Evolutionary conservation across 2,113 vertebrate genomes (phyloP).

Genomic region (Rhinopomastus cyanomelas): DNA sequence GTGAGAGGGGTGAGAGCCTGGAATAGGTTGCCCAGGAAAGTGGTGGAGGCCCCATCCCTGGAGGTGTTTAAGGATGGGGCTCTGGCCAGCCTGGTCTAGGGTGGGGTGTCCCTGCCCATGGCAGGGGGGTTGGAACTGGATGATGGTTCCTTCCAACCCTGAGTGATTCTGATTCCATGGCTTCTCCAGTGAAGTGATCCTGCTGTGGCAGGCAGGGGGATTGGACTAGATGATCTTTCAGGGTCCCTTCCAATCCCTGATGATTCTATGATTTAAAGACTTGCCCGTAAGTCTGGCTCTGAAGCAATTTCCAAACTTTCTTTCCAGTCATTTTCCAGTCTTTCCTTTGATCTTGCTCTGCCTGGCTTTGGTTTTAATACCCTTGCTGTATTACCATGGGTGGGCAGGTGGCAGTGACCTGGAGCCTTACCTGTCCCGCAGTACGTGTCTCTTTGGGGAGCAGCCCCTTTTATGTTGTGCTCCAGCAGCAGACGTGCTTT

Average conservation of each 20-base stretch:
- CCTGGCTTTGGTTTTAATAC: fast-evolving
- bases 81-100: too few species aligned
- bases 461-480: not conserved
- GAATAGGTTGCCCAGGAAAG: too few species aligned
- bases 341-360: not conserved
- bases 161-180: too few species aligned
- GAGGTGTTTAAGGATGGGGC: too few species aligned
- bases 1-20: too few species aligned
- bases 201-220: too few species aligned
- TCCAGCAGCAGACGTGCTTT: conserved; percentile 58
- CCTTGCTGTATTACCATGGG: not conserved
- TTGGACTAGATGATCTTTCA: too few species aligned
- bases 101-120: too few species aligned
- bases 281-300: not conserved
- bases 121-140: too few species aligned
- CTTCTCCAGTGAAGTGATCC: too few species aligned
- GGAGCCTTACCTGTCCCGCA: not conserved
- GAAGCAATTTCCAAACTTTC: not conserved
- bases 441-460: not conserved
- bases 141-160: too few species aligned
- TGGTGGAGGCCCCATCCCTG: too few species aligned
- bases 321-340: not conserved
- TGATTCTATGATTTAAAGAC: not conserved
- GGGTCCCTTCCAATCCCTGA: not conserved
- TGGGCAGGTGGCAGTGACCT: not conserved